Percentiles rank a stretch among this genome's conserved stretches.
Conservation (phyloP, 35 echinoderm and acorn worm species). For the Amphiura filiformis region DNA sequence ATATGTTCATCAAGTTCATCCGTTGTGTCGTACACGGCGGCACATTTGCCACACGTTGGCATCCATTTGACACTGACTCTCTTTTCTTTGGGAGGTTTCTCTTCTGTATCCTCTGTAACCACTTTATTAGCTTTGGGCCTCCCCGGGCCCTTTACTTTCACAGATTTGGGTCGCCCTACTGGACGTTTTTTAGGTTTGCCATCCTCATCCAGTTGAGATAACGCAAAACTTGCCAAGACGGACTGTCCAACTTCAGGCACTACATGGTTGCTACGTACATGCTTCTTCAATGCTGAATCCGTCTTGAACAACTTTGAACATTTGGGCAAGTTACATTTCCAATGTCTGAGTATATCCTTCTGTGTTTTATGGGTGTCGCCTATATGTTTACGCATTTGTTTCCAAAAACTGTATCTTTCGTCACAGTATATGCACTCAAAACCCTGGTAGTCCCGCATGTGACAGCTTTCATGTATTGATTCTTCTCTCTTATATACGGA, state of each 20-base stretch:
- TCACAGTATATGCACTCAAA: constrained; percentile 66
- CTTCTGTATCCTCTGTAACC: neutral
- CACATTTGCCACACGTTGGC: constrained; percentile 64
- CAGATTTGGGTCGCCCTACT: neutral
- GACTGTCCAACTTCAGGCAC: constrained; percentile 11
- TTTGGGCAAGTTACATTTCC: constrained; percentile 40
- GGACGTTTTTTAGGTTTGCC: neutral
- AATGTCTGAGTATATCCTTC: neutral
- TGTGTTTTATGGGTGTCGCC: constrained; percentile 38
- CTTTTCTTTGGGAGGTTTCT: neutral
- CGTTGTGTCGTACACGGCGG: constrained; percentile 51
- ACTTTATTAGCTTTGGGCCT: neutral
- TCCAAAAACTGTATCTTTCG: constrained; percentile 66
- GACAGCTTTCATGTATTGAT: constrained; percentile 54
- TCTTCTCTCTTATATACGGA: constrained; percentile 47
- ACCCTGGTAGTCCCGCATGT: constrained; percentile 58
- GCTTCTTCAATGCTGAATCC: constrained; percentile 44
- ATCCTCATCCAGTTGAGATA: neutral
- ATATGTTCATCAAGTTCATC: constrained; percentile 55
- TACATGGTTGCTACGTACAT: constrained; percentile 56
- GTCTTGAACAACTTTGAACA: constrained; percentile 40
- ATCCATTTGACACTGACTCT: constrained; percentile 40
- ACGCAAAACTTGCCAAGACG: neutral
- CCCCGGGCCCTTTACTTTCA: neutral
- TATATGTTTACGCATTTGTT: constrained; percentile 80